These are phyloP conservation scores for Epicauta chinensis DNA, from an alignment of 1,140 invertebrate species.

Conservation along the genomic window DNA sequence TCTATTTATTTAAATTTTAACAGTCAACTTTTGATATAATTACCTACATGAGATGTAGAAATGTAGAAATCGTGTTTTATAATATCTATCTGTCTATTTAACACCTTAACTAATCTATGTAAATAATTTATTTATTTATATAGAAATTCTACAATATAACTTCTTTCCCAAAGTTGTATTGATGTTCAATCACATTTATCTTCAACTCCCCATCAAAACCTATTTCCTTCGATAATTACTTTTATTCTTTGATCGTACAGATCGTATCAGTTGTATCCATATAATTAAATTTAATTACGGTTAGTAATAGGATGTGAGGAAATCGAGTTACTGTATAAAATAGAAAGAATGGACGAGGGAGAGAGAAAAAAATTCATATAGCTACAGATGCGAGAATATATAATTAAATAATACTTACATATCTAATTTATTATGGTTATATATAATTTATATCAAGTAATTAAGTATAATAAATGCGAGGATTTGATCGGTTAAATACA, in stretches of 20 bases:
- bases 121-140: too few species aligned
- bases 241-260: slow-evolving; percentile 15
- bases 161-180: too few species aligned
- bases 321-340: slow-evolving; percentile 20
- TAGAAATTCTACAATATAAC: too few species aligned
- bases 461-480: slow-evolving; percentile 36
- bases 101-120: too few species aligned
- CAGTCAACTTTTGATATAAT: too few species aligned
- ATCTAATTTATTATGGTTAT: slow-evolving; percentile 39
- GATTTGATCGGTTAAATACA: slow-evolving; percentile 33
- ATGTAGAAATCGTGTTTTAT: too few species aligned
- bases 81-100: too few species aligned
- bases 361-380: not conserved
- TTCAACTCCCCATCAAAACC: slow-evolving; percentile 7
- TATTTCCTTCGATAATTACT: slow-evolving; percentile 18
- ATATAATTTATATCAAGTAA: slow-evolving; percentile 37
- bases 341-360: not conserved
- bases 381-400: slow-evolving; percentile 19
- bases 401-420: slow-evolving; percentile 41
- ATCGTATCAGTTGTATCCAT: slow-evolving; percentile 17
- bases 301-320: slow-evolving; percentile 22
- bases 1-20: too few species aligned
- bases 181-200: not conserved
- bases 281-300: slow-evolving; percentile 23
- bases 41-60: too few species aligned